These are phyloP conservation scores for Hydrolagus colliei DNA, from an alignment of 2,797 vertebrate species.

Conservation along the genomic window DNA sequence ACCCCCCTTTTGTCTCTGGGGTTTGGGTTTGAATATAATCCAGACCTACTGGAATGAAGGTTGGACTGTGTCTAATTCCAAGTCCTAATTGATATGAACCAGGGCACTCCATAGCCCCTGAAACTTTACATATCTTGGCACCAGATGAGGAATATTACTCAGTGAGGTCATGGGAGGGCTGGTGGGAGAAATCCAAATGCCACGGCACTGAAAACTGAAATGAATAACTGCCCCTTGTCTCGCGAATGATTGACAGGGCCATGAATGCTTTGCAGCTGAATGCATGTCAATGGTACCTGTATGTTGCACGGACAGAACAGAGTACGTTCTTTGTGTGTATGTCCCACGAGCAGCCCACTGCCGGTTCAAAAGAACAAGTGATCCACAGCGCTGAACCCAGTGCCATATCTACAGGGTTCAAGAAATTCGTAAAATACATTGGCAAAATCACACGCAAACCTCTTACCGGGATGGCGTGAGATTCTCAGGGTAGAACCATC, in stretches of 20 bases:
- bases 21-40: neutral
- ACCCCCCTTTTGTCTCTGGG: neutral
- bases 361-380: too few species aligned
- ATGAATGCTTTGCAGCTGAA: neutral
- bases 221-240: neutral
- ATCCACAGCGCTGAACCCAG: too few species aligned
- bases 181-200: conserved; percentile 20
- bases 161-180: neutral
- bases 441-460: too few species aligned
- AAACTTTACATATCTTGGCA: neutral
- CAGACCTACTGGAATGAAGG: neutral
- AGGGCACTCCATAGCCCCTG: neutral
- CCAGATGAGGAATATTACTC: conserved; percentile 18
- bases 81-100: neutral
- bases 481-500: too few species aligned
- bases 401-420: too few species aligned
- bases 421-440: too few species aligned
- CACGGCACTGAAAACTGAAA: conserved; percentile 17
- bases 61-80: neutral
- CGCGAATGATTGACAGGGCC: too few species aligned
- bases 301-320: conserved; percentile 1
- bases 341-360: too few species aligned
- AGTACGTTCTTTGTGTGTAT: neutral
- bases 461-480: too few species aligned
- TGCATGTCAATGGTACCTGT: neutral